Base-by-base conservation (phyloP, 2,113 vertebrate species). In the Cettia cetti region DNA sequence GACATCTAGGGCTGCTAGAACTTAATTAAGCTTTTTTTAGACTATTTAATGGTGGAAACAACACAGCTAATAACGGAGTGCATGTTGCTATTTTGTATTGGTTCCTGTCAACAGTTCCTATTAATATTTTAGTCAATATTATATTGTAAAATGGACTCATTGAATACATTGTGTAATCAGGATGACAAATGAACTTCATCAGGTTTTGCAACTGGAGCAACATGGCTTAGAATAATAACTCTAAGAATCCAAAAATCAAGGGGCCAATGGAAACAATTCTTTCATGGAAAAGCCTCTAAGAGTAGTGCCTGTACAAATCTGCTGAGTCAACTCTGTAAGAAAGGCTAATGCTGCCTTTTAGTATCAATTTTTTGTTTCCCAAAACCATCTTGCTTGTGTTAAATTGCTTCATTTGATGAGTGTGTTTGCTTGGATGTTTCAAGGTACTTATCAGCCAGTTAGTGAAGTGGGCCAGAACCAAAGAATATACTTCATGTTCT, bases 41-140 rank as follows among this genome's bases (percentile, higher is more conserved):
- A 45, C 47, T 95, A 40, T 82, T 82, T 84, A 89, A 64, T 80
- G 89, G 57, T 74, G 87, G 63, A 95, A 82, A 70, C 17, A 15
- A 75, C 60, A 72, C 45, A 64, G 63, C 42, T 89, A 72, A 60
- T 93, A 69, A 47, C 20, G 47, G 82, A 91, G 61, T 52, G 45
- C 31, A 42, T 70, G 54, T 92, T 95, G 42, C 50, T 95, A 39
- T 94, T 97, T 94, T 93, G 35, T 69, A 52, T 86, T 93, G 56
- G 59, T 80, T 82, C 44, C 42, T 91, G n/a, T 90, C 61, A 54
- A 60, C 54, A 45, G 33, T 54, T 96, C 72, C 61, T 65, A 65
- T 65, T 82, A 79, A 80, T 87, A 72, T 54, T 79, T 91, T 82
- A 68, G 71, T 82, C 72, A 87, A 49, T 88, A 70, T 45, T 82